phyloP scores from a whole-genome alignment of 64 coral and sea anemone species.

The Stylophora pistillata region DNA sequence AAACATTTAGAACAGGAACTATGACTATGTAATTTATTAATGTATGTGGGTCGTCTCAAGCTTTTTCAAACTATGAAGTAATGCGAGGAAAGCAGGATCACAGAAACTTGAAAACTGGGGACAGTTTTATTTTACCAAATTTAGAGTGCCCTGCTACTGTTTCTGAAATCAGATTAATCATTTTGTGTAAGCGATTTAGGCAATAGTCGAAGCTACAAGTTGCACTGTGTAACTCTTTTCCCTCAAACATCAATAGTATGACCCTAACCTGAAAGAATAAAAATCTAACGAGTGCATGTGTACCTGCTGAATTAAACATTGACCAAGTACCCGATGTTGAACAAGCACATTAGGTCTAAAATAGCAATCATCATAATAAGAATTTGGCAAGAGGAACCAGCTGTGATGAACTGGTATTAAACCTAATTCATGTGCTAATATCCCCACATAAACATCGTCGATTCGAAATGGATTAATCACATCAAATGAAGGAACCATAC shows the following conservation, averaged over 20 bases:
- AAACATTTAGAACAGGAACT: too few relatives aligned
- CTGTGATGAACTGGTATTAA: background rate
- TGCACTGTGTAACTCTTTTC: too few relatives aligned
- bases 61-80: too few relatives aligned
- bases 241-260: background rate
- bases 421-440: background rate
- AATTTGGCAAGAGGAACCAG: background rate
- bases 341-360: background rate
- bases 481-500: background rate
- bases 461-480: background rate
- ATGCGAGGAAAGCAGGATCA: too few relatives aligned
- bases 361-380: background rate
- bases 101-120: too few relatives aligned
- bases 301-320: background rate
- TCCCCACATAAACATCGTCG: conserved; percentile 9
- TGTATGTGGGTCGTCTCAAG: too few relatives aligned
- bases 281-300: background rate
- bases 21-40: too few relatives aligned
- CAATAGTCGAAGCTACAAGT: too few relatives aligned
- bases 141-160: too few relatives aligned
- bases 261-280: background rate
- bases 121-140: too few relatives aligned
- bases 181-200: too few relatives aligned
- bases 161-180: too few relatives aligned
- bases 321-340: background rate